Evolutionary conservation across 2,797 vertebrate genomes (phyloP), one percentile per base, ranked within the genome.

Genomic region (Cossypha dichroa): DNA sequence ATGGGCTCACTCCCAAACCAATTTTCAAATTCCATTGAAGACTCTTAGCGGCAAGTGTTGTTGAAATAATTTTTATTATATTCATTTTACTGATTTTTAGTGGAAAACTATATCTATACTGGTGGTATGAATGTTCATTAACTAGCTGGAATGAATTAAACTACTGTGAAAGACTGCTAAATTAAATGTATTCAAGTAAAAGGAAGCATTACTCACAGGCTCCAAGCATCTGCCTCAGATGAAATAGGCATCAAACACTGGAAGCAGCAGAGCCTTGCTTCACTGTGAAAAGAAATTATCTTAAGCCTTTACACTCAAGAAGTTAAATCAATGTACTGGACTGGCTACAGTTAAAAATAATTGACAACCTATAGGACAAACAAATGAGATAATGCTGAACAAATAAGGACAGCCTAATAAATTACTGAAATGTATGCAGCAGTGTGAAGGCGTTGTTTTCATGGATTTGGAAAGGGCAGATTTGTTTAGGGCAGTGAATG

Each of bases 111-210:
- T 31, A 28, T 69, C 68, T 69, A 8, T 74, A 56, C 43, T 34
- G 26, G 15, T 56, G 52, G 13, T 60, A 54, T 76, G 43, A 87
- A 86, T 77, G 73, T 78, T 90, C 69, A 41, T 78, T 88, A 83
- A 84, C 72, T 86, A 77, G 52, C 34, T 86, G 49, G 45, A 26
- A 63, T 88, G 77, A 88, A 86, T 86, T 91, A 94, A 88, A 88
- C 59, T 62, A 40, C 73, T 60, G 62, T 85, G 80, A 81, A 93
- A 94, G 60, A 84, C 64, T 78, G 62, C 46, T 86, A 74, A 84
- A 93, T 88, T 46, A 88, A 85, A 91, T 18, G 8, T 21, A 81
- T 94, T 88, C 69, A 89, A 59, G 69, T 68, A 46, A 84, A 84
- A 85, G 77, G 38, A 94, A 72, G 46, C 38, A 49, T 92, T 91